Conservation (phyloP, 1,140 invertebrate genomes). For the Pectinophora gossypiella region DNA sequence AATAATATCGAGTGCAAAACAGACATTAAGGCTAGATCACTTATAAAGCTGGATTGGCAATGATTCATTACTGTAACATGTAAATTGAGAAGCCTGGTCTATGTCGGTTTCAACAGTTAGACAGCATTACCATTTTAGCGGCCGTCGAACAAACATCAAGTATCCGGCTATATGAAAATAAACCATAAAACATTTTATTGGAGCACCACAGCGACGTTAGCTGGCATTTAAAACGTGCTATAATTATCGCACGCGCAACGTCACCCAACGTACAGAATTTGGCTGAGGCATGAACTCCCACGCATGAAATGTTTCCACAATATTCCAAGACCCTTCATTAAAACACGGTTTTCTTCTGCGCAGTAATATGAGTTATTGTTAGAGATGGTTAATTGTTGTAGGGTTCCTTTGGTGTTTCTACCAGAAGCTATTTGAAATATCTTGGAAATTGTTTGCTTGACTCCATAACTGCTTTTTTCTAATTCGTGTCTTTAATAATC, state of each 20-base stretch:
- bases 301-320: conserved; percentile 14
- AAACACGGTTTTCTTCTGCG: no score
- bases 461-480: no score
- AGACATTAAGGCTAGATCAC: no score
- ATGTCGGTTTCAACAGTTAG: background rate
- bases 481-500: no score
- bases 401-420: no score
- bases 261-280: conserved; percentile 38
- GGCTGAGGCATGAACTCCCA: conserved; percentile 55
- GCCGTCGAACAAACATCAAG: conserved; percentile 16
- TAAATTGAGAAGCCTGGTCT: background rate
- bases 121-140: conserved; percentile 8
- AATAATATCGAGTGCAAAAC: no score
- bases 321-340: background rate
- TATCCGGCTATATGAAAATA: conserved; percentile 44
- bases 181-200: conserved; percentile 51
- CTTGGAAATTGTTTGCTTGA: no score
- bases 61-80: no score
- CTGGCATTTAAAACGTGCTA: conserved; percentile 65
- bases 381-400: no score
- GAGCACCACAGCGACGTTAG: conserved; percentile 39
- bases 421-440: no score
- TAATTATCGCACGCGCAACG: conserved; percentile 45
- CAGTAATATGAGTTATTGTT: no score
- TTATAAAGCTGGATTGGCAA: no score